Evolutionary conservation across 2,888 invertebrate genomes (phyloP).

Genomic region (Sabatieria punctata): DNA sequence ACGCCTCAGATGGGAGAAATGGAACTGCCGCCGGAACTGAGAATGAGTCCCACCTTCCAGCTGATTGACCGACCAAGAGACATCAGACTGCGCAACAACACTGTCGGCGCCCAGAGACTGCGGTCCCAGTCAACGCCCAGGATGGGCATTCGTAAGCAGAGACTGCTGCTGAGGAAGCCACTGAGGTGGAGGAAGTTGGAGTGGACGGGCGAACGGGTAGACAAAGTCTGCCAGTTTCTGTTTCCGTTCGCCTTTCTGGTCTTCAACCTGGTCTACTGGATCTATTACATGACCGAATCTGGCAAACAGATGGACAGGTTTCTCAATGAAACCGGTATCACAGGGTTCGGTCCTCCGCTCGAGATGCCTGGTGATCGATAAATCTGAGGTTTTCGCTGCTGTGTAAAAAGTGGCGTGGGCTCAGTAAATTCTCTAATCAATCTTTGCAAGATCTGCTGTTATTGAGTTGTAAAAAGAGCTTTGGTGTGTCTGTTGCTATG

Average conservation of each 20-base stretch:
- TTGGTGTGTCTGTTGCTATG: too few species aligned
- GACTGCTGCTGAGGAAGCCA: not conserved
- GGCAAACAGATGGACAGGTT: slow-evolving; percentile 9
- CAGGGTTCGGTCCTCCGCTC: too few species aligned
- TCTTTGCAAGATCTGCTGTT: too few species aligned
- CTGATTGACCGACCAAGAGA: too few species aligned
- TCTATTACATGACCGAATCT: slow-evolving; percentile 10
- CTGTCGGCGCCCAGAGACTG: not conserved
- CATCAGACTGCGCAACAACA: not conserved
- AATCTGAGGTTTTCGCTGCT: too few species aligned
- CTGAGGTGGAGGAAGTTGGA: slow-evolving; percentile 9
- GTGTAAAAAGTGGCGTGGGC: too few species aligned
- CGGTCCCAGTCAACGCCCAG: slow-evolving; percentile 1
- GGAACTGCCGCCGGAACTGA: too few species aligned
- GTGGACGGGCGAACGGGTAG: slow-evolving; percentile 12
- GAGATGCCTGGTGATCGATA: too few species aligned
- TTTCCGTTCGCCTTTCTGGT: slow-evolving; percentile 10
- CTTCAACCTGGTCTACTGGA: slow-evolving; percentile 13
- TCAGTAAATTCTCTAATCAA: too few species aligned
- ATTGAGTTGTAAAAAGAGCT: too few species aligned
- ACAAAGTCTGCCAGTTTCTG: slow-evolving; percentile 11
- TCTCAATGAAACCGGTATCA: too few species aligned
- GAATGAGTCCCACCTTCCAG: too few species aligned
- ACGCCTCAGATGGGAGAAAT: not conserved
- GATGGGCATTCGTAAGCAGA: slow-evolving; percentile 1